phyloP scores from a whole-genome alignment of 2,888 invertebrate genomes.

The Epinotia nisella region DNA sequence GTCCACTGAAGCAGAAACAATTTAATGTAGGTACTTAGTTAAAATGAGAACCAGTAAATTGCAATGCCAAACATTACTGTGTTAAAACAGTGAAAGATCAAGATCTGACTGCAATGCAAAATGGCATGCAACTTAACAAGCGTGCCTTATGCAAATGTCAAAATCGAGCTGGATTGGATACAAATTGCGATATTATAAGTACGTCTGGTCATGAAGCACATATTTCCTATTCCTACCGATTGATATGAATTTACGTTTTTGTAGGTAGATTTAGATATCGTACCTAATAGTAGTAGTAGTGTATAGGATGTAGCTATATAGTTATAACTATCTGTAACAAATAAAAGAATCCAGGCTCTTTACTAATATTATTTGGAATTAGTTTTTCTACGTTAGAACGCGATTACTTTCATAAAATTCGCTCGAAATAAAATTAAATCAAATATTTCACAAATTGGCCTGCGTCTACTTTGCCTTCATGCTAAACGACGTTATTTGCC shows the following conservation, averaged over 20 bases:
- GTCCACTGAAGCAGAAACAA: slow-evolving; percentile 25
- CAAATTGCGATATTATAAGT: not conserved
- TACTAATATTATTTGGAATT: too few species aligned
- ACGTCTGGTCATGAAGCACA: not conserved
- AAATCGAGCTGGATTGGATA: not conserved
- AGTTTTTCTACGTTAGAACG: too few species aligned
- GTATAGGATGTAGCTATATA: too few species aligned
- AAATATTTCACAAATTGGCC: not conserved
- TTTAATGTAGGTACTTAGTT: slow-evolving; percentile 1
- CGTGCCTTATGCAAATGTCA: slow-evolving; percentile 10
- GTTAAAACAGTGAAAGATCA: slow-evolving; percentile 6
- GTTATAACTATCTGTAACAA: too few species aligned
- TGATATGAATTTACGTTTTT: not conserved
- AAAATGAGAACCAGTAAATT: not conserved
- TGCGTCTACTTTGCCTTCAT: not conserved
- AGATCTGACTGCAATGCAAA: not conserved
- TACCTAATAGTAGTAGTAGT: too few species aligned
- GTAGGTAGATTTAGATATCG: too few species aligned
- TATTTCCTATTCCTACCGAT: not conserved
- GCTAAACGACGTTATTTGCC: not conserved
- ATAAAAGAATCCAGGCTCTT: too few species aligned
- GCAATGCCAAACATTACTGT: not conserved
- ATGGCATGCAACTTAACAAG: slow-evolving; percentile 19
- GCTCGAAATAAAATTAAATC: too few species aligned
- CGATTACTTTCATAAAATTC: too few species aligned